phyloP scores from a whole-genome alignment of 1,140 invertebrate species.

The Drosophila jambulina region DNA sequence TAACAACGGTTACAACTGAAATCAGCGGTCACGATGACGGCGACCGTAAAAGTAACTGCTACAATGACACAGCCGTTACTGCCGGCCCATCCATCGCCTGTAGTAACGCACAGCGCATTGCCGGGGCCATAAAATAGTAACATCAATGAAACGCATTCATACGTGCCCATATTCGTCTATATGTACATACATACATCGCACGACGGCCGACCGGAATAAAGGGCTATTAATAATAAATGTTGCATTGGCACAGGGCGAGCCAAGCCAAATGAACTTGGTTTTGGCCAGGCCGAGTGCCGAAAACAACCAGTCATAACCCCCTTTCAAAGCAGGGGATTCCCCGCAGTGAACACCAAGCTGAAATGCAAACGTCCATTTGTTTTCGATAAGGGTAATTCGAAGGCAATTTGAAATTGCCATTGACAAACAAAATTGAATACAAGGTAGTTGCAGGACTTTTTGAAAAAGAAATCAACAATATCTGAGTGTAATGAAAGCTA shows the following conservation, averaged over 20 bases:
- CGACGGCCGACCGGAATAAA: constrained; percentile 72
- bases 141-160: constrained; percentile 77
- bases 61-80: constrained; percentile 48
- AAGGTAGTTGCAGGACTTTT: neutral
- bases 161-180: constrained; percentile 40
- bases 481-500: neutral
- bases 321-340: constrained; percentile 7
- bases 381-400: neutral
- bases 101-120: constrained; percentile 37
- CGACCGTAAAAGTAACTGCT: constrained; percentile 45
- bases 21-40: constrained; percentile 44
- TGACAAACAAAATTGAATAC: neutral
- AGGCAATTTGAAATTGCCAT: constrained; percentile 1
- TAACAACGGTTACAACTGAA: constrained; percentile 29
- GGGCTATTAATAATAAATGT: constrained; percentile 83
- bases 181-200: constrained; percentile 3
- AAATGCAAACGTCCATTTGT: constrained; percentile 24
- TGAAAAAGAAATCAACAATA: neutral
- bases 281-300: constrained; percentile 57
- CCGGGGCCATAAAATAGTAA: constrained; percentile 76
- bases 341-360: constrained; percentile 9
- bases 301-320: constrained; percentile 30
- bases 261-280: constrained; percentile 71
- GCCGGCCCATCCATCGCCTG: constrained; percentile 33
- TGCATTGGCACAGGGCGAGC: constrained; percentile 31